Conservation (phyloP, 1,140 invertebrate genomes). For the Bombus sibiricus region DNA sequence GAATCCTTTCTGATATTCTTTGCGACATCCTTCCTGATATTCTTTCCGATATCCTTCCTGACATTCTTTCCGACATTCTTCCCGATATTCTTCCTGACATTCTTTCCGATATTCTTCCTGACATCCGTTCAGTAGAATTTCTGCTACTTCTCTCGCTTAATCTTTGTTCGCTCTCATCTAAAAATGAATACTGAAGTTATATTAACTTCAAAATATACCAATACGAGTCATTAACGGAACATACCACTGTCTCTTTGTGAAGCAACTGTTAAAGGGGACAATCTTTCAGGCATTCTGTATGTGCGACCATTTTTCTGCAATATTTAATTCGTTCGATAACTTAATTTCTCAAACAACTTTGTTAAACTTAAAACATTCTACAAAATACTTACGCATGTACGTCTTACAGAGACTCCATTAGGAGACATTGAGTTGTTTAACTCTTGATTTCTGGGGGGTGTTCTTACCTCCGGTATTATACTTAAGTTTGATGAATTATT, state of each 20-base stretch:
- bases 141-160: constrained; percentile 59
- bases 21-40: neutral
- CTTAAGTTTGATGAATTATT: constrained; percentile 73
- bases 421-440: constrained; percentile 33
- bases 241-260: constrained; percentile 69
- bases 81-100: neutral
- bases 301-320: constrained; percentile 66
- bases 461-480: constrained; percentile 73
- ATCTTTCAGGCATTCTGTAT: constrained; percentile 71
- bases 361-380: neutral
- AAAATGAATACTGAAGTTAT: neutral
- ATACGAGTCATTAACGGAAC: constrained; percentile 4
- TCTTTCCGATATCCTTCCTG: constrained; percentile 8
- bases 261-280: constrained; percentile 43
- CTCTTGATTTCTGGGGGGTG: constrained; percentile 54
- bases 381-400: constrained; percentile 52
- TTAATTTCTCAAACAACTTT: neutral
- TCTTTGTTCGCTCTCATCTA: constrained; percentile 63
- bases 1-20: constrained; percentile 61
- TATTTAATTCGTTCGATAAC: neutral
- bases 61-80: constrained; percentile 26
- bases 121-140: constrained; percentile 38
- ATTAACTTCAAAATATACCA: neutral
- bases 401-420: constrained; percentile 9
- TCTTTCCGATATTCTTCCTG: constrained; percentile 29